Evolutionary conservation across 2,888 invertebrate species (phyloP).

Genomic region (Drosophila hamatofila): DNA sequence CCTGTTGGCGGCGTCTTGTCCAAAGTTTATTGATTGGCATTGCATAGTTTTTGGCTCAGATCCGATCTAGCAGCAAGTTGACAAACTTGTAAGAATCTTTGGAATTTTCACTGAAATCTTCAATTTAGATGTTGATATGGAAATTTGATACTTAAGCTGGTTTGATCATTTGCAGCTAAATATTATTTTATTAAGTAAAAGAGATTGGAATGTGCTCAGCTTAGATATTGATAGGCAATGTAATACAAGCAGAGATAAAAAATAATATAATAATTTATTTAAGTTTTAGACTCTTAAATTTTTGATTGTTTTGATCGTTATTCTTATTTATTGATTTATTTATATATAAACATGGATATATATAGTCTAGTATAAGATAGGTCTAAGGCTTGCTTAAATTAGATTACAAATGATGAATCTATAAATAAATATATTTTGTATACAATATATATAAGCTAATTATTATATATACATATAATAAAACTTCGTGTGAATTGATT

Average conservation of each 20-base stretch:
- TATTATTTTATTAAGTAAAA: no score
- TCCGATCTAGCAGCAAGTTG: background rate
- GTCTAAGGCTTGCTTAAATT: background rate
- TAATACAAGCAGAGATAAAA: no score
- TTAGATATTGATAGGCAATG: no score
- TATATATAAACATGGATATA: background rate
- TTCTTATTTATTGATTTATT: no score
- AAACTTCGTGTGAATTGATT: background rate
- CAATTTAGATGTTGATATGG: background rate
- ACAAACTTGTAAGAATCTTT: conserved; percentile 25
- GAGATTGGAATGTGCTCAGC: no score
- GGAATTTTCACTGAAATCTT: conserved; percentile 11
- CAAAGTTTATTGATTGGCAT: conserved; percentile 62
- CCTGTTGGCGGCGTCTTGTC: conserved; percentile 49
- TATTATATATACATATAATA: background rate
- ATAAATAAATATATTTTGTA: no score
- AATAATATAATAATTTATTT: no score
- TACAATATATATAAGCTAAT: no score
- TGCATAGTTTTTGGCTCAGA: conserved; percentile 36
- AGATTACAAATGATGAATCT: no score
- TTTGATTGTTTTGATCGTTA: no score
- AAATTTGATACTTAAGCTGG: background rate
- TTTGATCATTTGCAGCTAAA: no score
- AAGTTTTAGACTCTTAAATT: no score
- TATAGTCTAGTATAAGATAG: background rate